These are phyloP conservation scores for Cheilosia vulpina DNA, from an alignment of 2,888 invertebrate genomes.

Conservation along the genomic window DNA sequence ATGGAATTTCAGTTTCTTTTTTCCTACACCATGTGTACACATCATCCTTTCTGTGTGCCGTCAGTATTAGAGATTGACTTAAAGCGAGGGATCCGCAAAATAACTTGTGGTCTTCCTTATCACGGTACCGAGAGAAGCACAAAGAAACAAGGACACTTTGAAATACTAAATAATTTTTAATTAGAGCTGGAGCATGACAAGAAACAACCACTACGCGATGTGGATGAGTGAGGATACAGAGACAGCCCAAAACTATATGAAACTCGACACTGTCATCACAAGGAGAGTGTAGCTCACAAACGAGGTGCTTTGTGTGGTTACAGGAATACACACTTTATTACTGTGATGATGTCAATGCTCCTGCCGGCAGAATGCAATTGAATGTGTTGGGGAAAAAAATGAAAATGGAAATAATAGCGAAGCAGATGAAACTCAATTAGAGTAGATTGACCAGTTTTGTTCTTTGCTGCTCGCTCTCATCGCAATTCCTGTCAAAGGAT, in stretches of 20 bases:
- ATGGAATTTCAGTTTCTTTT: slow-evolving; percentile 6
- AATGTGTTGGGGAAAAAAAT: slow-evolving; percentile 6
- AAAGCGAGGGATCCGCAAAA: slow-evolving; percentile 1
- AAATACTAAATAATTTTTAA: slow-evolving; percentile 47
- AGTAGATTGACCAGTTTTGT: slow-evolving; percentile 48
- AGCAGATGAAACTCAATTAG: slow-evolving; percentile 59
- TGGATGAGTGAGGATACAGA: not conserved
- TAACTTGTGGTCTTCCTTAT: slow-evolving; percentile 24
- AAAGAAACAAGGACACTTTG: not conserved
- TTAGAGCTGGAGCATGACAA: slow-evolving; percentile 28
- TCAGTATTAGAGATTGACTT: slow-evolving; percentile 21
- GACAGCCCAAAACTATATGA: not conserved
- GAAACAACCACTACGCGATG: slow-evolving; percentile 15
- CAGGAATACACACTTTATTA: slow-evolving; percentile 1
- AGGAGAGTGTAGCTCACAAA: not conserved
- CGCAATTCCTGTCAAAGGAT: slow-evolving; percentile 40
- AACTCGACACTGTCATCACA: slow-evolving; percentile 15
- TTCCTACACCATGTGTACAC: slow-evolving; percentile 1
- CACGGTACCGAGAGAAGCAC: not conserved
- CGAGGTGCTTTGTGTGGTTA: not conserved
- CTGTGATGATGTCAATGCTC: slow-evolving; percentile 23
- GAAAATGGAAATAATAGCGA: slow-evolving; percentile 18
- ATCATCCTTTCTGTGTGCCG: slow-evolving; percentile 10
- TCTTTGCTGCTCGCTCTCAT: slow-evolving; percentile 1
- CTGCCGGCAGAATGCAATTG: slow-evolving; percentile 21